Evolutionary conservation across 92 coral and sea anemone genomes (phyloP).

Genomic region (Phymanthus crucifer): DNA sequence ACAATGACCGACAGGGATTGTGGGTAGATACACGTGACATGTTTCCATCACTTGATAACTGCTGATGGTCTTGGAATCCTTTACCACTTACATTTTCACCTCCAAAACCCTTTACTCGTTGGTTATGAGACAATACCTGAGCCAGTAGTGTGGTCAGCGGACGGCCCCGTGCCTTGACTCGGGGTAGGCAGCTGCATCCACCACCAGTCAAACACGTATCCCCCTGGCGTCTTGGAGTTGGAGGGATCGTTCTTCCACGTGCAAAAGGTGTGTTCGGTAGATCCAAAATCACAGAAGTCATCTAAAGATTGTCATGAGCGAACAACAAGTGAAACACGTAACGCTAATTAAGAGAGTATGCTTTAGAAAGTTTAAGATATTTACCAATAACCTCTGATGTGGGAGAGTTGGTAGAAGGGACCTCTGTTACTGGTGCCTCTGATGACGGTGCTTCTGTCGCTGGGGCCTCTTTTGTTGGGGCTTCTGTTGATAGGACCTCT

Average conservation of each 20-base stretch:
- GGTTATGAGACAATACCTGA: too few relatives aligned
- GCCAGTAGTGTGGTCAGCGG: conserved; percentile 49
- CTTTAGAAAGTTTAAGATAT: neutral
- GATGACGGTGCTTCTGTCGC: neutral
- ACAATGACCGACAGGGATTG: too few relatives aligned
- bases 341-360: neutral
- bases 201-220: conserved; percentile 53
- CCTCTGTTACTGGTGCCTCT: neutral
- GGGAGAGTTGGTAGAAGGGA: neutral
- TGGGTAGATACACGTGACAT: too few relatives aligned
- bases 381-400: conserved; percentile 13
- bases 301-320: neutral
- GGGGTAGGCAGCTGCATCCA: conserved; percentile 42
- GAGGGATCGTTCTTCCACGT: conserved; percentile 38
- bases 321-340: neutral
- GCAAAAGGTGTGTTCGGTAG: conserved; percentile 7
- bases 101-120: too few relatives aligned
- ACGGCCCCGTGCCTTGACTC: conserved; percentile 51
- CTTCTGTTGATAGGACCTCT: neutral
- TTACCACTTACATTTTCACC: too few relatives aligned
- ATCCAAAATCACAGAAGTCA: conserved; percentile 45
- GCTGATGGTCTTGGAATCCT: too few relatives aligned
- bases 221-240: conserved; percentile 31
- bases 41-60: too few relatives aligned
- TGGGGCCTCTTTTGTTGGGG: neutral